Percentiles rank a stretch among this genome's conserved stretches.
Evolutionary conservation across 2,113 vertebrate genomes (phyloP).

Genomic region (Paradisaea rubra): DNA sequence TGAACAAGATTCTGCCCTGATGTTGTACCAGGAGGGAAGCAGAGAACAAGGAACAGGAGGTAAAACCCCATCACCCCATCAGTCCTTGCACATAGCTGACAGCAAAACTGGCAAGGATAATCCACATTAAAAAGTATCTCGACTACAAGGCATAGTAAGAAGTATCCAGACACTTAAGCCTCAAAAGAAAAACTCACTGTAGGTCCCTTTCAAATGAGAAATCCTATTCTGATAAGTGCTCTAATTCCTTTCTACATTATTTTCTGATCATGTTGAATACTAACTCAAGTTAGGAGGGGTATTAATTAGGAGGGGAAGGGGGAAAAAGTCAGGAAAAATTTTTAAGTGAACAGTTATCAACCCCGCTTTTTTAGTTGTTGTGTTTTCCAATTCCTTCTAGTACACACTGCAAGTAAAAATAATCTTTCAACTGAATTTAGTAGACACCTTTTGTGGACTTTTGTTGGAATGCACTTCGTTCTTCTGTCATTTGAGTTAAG

Average conservation of each 20-base stretch:
- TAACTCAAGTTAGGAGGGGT: not conserved
- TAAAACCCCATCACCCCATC: no score
- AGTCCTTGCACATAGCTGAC: no score
- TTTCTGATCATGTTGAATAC: not conserved
- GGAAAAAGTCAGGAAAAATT: not conserved
- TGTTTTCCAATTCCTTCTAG: not conserved
- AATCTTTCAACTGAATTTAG: not conserved
- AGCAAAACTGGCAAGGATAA: not conserved
- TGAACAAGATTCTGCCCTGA: no score
- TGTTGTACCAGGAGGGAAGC: no score
- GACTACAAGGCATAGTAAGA: not conserved
- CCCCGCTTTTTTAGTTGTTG: not conserved
- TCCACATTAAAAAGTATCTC: not conserved
- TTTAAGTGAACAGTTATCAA: not conserved
- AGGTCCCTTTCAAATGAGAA: not conserved
- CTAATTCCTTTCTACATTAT: not conserved
- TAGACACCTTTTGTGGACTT: not conserved
- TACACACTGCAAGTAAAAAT: not conserved
- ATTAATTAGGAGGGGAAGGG: not conserved
- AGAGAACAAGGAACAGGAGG: no score
- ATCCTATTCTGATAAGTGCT: not conserved
- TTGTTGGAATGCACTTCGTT: not conserved
- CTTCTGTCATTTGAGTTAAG: not conserved
- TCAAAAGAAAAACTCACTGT: not conserved
- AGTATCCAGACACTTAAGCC: not conserved